phyloP scores from a whole-genome alignment of 2,113 vertebrate species.

The Stercorarius parasiticus region DNA sequence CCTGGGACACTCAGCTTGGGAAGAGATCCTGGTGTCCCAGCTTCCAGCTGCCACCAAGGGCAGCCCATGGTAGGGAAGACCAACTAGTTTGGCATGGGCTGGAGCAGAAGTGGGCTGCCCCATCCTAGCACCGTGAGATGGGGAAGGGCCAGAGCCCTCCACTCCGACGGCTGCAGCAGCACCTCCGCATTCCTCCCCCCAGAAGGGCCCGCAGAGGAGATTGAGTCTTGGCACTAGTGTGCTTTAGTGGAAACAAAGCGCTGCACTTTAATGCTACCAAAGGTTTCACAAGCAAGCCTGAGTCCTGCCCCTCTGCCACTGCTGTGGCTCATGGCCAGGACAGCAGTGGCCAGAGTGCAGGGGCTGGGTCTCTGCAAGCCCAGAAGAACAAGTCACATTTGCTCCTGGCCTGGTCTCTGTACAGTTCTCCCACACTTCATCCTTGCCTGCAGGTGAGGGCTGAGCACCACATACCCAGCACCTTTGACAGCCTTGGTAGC shows the following conservation, averaged over 20 bases:
- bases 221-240: not conserved
- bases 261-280: slow-evolving; percentile 51
- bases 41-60: not conserved
- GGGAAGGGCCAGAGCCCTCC: not conserved
- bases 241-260: not conserved
- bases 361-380: not conserved
- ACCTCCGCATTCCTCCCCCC: not conserved
- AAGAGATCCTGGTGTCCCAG: not conserved
- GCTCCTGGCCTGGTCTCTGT: not conserved
- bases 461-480: not conserved
- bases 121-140: not conserved
- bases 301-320: not conserved
- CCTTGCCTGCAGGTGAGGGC: not conserved
- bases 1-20: not conserved
- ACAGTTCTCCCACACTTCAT: not conserved
- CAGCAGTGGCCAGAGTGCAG: not conserved
- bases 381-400: not conserved
- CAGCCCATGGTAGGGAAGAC: accelerated
- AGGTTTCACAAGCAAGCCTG: not conserved
- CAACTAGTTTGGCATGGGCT: not conserved
- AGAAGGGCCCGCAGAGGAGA: not conserved
- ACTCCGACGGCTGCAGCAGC: not conserved
- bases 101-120: not conserved
- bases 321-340: accelerated
- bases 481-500: not conserved